phyloP scores from a whole-genome alignment of 2,797 vertebrate species.

The Acanthurus tractus region DNA sequence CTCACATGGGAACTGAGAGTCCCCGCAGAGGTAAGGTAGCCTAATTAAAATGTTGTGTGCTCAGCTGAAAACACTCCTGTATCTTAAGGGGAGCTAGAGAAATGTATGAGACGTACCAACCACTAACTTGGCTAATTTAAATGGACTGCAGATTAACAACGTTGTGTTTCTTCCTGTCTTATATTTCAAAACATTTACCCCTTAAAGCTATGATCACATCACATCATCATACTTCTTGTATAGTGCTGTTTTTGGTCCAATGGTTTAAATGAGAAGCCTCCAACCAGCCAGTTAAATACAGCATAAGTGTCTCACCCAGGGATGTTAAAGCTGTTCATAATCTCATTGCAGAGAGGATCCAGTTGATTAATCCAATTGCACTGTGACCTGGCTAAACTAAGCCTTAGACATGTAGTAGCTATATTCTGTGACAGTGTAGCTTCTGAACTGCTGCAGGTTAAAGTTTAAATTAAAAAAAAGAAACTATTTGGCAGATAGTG shows the following conservation, averaged over 20 bases:
- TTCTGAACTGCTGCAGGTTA: slow-evolving; percentile 3
- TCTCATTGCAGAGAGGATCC: slow-evolving; percentile 74
- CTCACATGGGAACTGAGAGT: slow-evolving; percentile 70
- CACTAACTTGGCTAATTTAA: slow-evolving; percentile 1
- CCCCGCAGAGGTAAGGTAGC: slow-evolving; percentile 60
- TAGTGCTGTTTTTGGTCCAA: background rate
- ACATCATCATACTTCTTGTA: background rate
- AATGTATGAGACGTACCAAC: slow-evolving; percentile 5
- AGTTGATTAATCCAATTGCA: slow-evolving; percentile 83
- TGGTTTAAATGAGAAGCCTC: slow-evolving; percentile 13
- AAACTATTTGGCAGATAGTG: slow-evolving; percentile 4
- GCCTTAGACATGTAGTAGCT: slow-evolving; percentile 16
- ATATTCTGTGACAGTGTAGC: background rate
- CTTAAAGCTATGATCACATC: background rate
- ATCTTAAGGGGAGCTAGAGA: slow-evolving; percentile 54
- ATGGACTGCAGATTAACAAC: background rate
- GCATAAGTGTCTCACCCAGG: slow-evolving; percentile 36
- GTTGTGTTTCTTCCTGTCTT: background rate
- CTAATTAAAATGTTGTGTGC: slow-evolving; percentile 85
- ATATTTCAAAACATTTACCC: background rate
- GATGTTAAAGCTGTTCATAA: slow-evolving; percentile 71
- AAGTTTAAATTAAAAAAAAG: background rate
- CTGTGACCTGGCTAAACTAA: slow-evolving; percentile 50
- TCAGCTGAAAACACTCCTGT: slow-evolving; percentile 69
- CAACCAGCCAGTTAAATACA: slow-evolving; percentile 17